Evolutionary conservation across 2,797 vertebrate genomes (phyloP), one percentile per base, ranked within the genome.

Genomic region (Scleropages formosus): DNA sequence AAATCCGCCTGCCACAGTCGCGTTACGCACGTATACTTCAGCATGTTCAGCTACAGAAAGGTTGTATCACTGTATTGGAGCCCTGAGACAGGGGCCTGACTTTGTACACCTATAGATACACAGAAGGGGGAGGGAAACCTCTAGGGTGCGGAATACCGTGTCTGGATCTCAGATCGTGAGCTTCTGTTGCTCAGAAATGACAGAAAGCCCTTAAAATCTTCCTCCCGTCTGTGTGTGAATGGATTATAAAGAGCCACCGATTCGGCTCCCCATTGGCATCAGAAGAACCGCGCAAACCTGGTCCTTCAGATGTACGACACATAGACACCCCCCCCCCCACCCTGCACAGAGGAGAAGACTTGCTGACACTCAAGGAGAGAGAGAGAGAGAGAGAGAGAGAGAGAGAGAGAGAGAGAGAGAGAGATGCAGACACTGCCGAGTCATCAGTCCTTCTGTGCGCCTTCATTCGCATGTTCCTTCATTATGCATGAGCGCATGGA

Each of bases 301-400:
- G 53, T 12, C 11, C 53, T 56, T 56, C 53, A 56, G 31, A 56
- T 53, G 9, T 56, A 18, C 18, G 9, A 56, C 53, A 56, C 53
- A 56, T 12, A 56, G 9, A 56, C 11, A 1, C 53, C 1, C 18
- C 53, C 49, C 49, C 53, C 8, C 49, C 12, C n/a, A n/a, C n/a
- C n/a, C n/a, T n/a, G 6, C 6, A 31, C 39, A 39, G 31, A 39
- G 31, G 53, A 56, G 53, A 18, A 18, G 53, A 18, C 53, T 56
- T 12, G 53, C 18, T 12, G 53, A 18, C 9, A 18, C 53, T 56
- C 84, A 75, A 18, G 11, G 53, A 12, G 53, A 75, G 65, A 77
- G 71, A 58, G 65, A 61, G 74, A 78, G 77, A 67, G 81, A 70
- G 12, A 26, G 46, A 49, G 60, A 31, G 8, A 6, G 15, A 51